A percentile compares a stretch with the other conserved stretches of the same genome.
phyloP scores from a whole-genome alignment of 2,113 vertebrate genomes.

The Diadophis punctatus region DNA sequence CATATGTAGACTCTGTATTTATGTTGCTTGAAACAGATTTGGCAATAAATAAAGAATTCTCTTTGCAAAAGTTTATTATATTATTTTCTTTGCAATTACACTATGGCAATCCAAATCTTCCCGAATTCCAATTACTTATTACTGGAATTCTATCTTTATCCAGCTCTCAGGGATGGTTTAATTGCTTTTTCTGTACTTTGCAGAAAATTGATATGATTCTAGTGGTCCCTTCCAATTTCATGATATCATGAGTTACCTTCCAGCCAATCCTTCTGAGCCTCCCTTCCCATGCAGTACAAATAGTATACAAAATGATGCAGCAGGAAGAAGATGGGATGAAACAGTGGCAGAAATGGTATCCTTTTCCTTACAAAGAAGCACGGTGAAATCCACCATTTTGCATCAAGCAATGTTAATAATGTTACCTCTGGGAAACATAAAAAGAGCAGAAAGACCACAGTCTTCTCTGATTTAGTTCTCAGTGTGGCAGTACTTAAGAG shows the following conservation, averaged over 20 bases:
- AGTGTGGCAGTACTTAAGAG: not conserved
- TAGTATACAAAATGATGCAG: not conserved
- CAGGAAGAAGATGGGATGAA: not conserved
- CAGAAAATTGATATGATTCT: not conserved
- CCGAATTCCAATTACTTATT: not conserved
- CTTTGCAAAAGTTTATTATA: not conserved
- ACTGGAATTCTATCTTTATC: not conserved
- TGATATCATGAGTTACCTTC: not conserved
- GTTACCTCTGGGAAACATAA: not conserved
- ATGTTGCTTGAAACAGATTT: not conserved
- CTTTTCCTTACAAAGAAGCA: not conserved
- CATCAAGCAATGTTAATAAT: not conserved
- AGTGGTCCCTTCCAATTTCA: not conserved
- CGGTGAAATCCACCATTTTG: not conserved
- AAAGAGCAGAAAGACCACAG: not conserved
- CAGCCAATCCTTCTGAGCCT: not conserved
- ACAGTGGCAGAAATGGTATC: not conserved
- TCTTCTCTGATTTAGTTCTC: not conserved
- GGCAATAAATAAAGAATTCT: not conserved
- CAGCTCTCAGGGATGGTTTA: not conserved
- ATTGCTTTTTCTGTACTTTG: not conserved
- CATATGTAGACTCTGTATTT: not conserved
- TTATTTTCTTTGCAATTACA: not conserved
- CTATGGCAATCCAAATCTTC: not conserved
- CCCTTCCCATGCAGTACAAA: not conserved